phyloP scores from a whole-genome alignment of 2,113 vertebrate genomes.

The Zapornia atra region DNA sequence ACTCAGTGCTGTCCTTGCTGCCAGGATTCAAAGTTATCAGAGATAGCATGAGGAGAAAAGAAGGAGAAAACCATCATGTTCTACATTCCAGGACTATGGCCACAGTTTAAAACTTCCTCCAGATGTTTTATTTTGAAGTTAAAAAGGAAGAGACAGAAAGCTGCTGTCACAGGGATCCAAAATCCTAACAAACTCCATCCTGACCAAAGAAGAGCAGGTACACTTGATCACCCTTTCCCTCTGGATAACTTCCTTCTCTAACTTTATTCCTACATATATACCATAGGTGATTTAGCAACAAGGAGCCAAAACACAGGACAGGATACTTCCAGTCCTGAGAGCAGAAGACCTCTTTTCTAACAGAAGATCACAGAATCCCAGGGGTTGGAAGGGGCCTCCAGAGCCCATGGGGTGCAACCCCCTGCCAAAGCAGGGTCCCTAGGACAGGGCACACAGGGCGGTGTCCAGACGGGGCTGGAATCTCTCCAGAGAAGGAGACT shows the following conservation, averaged over 20 bases:
- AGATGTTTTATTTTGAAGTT: not conserved
- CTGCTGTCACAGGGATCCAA: not conserved
- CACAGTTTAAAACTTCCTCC: not conserved
- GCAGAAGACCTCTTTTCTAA: not conserved
- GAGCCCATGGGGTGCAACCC: too few relatives aligned
- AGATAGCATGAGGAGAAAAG: not conserved
- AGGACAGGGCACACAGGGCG: too few relatives aligned
- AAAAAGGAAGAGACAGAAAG: not conserved
- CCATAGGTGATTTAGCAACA: not conserved
- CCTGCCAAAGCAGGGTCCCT: too few relatives aligned
- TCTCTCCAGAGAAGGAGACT: too few relatives aligned
- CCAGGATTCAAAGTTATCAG: not conserved
- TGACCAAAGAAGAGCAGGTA: not conserved
- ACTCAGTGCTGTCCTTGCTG: constrained; percentile 51
- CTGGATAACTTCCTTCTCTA: not conserved
- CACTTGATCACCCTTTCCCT: not conserved
- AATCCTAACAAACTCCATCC: not conserved
- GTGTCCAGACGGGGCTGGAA: too few relatives aligned
- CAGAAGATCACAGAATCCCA: too few relatives aligned
- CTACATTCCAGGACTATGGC: not conserved
- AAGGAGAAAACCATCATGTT: not conserved
- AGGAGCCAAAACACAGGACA: not conserved
- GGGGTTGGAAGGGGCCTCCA: too few relatives aligned
- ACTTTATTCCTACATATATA: not conserved
- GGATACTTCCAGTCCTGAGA: not conserved